Base-by-base conservation (phyloP, 2,797 vertebrate species). In the Chaetodon trifasciatus region DNA sequence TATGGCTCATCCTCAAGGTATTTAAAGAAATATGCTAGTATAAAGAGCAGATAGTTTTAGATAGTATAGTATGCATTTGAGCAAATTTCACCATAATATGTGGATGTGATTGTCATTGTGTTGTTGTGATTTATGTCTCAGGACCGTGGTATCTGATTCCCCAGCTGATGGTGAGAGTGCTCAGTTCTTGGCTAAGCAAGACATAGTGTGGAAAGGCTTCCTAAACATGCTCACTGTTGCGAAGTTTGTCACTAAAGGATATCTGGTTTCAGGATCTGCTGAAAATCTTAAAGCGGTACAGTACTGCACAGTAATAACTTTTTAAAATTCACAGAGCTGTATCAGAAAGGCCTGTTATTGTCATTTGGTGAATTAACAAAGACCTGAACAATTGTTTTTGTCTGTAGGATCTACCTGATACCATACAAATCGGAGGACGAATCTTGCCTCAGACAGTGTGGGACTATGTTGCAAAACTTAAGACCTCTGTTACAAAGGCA, bases 391-490 rank as follows among this genome's bases (percentile, higher is more conserved):
- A 12, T 53, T 46, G 12, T 87, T 15, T 75, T 90, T 88, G 80
- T 87, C 16, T 93, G 74, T 90, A 99, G 98, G 97, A 99, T 91
- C 94, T 99, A 74, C 98, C 98, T 56, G 98, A 99, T 89, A 99
- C 97, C 21, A 97, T 99, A 86, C 97, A 99, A 77, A 97, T 99
- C 21, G 98, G 97, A 49, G 98, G 98, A 74, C 95, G 98, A 88
- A 99, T 99, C 82, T 95, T 96, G 75, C 98, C 98, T 68, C 95
- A 97, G 93, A 99, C 97, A 8, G 98, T 99, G 62, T 99, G 98
- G 98, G 98, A 99, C 88, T 99, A 99, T 89, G 96, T 99, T 74
- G 96, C 96, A 88, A 98, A 97, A 93, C 95, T 99, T 66, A 99
- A 97, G 91, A 98, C 97, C 69, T 98, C 98, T 3, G 77, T 97